Conservation (phyloP, 2,113 vertebrate species). For the Eretmochelys imbricata region DNA sequence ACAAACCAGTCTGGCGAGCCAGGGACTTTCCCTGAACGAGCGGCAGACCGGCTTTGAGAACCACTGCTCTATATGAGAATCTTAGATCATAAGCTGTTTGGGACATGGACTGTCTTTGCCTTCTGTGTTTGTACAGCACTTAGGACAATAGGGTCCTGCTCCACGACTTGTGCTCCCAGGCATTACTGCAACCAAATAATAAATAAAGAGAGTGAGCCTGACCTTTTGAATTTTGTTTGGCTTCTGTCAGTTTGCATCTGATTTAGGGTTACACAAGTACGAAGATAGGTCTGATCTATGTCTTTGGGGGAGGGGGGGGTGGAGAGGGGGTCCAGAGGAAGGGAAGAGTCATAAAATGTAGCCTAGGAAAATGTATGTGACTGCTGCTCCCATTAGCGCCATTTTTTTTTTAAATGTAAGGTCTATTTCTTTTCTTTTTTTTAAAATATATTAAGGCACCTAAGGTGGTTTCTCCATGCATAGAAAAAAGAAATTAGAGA, state of each 20-base stretch:
- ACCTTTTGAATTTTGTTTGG: not conserved
- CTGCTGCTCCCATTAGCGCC: not conserved
- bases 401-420: not conserved
- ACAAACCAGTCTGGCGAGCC: too few species aligned
- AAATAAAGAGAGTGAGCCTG: not conserved
- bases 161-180: not conserved
- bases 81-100: not conserved
- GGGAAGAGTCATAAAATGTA: not conserved
- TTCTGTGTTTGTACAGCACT: not conserved
- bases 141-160: not conserved
- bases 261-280: not conserved
- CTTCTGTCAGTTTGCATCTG: not conserved
- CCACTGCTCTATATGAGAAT: not conserved
- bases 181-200: not conserved
- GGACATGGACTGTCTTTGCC: not conserved
- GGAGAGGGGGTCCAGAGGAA: not conserved
- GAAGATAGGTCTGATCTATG: not conserved
- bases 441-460: not conserved
- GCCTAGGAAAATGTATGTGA: not conserved
- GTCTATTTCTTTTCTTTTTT: not conserved
- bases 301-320: too few species aligned
- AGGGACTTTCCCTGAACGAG: too few species aligned
- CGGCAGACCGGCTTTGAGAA: too few species aligned
- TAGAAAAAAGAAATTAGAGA: not conserved
- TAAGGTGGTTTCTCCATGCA: not conserved